phyloP scores from a whole-genome alignment of 2,113 vertebrate genomes.

The Callithrix jacchus region DNA sequence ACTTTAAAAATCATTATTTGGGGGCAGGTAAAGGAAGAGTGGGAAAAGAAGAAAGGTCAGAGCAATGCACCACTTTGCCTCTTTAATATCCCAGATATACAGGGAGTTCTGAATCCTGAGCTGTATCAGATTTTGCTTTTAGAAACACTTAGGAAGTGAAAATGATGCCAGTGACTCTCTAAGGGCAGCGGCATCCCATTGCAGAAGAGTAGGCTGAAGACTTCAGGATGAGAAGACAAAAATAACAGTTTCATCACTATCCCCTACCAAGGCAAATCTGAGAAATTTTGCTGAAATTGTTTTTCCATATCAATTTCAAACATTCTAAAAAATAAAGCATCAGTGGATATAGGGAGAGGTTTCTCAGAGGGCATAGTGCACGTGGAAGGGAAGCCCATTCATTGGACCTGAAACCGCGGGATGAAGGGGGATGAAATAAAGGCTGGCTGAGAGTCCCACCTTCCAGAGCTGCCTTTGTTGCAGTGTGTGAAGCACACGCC shows the following conservation, averaged over 20 bases:
- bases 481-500: not conserved
- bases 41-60: conserved; percentile 5
- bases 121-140: conserved; percentile 44
- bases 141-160: conserved; percentile 43
- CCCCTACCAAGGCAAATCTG: not conserved
- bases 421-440: not conserved
- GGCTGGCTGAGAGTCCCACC: not conserved
- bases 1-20: not conserved
- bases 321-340: not conserved
- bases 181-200: not conserved
- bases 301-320: conserved; percentile 10
- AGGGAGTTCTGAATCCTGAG: not conserved
- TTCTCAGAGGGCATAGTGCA: not conserved
- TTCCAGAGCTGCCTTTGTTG: conserved; percentile 61
- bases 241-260: not conserved
- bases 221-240: not conserved
- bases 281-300: not conserved
- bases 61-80: not conserved
- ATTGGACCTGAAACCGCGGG: not conserved
- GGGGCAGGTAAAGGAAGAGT: not conserved
- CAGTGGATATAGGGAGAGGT: not conserved
- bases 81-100: not conserved
- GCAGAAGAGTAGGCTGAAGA: not conserved
- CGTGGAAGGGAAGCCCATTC: not conserved
- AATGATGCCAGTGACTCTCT: not conserved